Conservation (phyloP, 2,797 vertebrate species). For the Sebastes variabilis region DNA sequence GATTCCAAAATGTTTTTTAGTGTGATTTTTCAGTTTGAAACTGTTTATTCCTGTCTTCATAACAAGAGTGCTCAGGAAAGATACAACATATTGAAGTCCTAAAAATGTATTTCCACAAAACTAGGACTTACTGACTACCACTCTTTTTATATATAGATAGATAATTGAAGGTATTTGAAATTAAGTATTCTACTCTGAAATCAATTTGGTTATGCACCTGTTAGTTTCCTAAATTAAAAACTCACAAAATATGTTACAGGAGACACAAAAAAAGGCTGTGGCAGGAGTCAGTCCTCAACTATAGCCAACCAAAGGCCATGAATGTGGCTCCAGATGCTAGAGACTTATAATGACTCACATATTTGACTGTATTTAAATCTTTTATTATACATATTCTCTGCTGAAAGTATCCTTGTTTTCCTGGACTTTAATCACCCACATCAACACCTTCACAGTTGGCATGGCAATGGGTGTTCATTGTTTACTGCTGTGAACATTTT, state of each 20-base stretch:
- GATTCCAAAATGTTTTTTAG: slow-evolving; percentile 13
- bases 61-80: not conserved
- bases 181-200: too few relatives aligned
- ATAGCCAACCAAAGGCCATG: too few relatives aligned
- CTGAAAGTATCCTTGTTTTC: not conserved
- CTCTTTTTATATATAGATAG: not conserved
- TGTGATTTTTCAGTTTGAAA: not conserved
- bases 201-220: too few relatives aligned
- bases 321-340: not conserved
- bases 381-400: not conserved
- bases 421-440: slow-evolving; percentile 15
- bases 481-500: slow-evolving; percentile 30
- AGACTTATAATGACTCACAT: not conserved
- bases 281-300: too few relatives aligned
- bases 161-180: not conserved
- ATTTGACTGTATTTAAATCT: not conserved
- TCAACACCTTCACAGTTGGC: slow-evolving; percentile 37
- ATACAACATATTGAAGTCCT: not conserved
- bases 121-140: not conserved
- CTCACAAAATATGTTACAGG: too few relatives aligned
- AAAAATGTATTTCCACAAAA: not conserved
- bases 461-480: slow-evolving; percentile 29
- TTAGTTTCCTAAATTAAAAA: too few relatives aligned
- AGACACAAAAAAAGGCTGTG: too few relatives aligned
- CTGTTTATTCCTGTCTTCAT: not conserved